A percentile compares a stretch with the other conserved stretches of the same genome.
Conservation (phyloP, 2,113 vertebrate species). For the Rhipidura dahli region DNA sequence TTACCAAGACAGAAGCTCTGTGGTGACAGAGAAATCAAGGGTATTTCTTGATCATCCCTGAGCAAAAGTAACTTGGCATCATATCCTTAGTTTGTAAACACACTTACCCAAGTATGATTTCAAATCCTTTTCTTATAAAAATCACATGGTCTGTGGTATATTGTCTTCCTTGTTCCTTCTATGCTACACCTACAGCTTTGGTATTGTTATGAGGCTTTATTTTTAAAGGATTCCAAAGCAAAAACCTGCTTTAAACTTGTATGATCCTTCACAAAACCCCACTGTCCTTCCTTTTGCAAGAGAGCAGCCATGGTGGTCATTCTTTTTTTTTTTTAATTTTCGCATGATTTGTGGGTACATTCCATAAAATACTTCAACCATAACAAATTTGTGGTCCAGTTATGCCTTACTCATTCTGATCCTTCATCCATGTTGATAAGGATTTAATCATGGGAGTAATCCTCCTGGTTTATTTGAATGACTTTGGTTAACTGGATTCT, state of each 20-base stretch:
- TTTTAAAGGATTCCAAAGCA: not conserved
- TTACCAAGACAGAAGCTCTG: not conserved
- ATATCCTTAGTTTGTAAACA: not conserved
- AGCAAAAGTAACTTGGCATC: not conserved
- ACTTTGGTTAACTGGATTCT: not conserved
- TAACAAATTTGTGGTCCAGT: not conserved
- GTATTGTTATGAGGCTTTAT: not conserved
- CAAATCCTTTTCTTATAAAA: not conserved
- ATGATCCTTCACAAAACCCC: not conserved
- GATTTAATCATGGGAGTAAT: not conserved
- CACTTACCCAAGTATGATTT: not conserved
- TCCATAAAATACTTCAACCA: not conserved
- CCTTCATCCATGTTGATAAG: not conserved
- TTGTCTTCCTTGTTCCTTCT: not conserved
- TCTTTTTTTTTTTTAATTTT: not conserved
- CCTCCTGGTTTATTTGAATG: not conserved
- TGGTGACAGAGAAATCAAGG: not conserved
- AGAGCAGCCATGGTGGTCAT: not conserved
- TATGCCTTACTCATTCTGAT: conserved; percentile 26
- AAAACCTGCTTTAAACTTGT: not conserved
- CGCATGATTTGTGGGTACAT: not conserved
- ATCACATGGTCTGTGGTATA: too few relatives aligned
- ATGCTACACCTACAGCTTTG: not conserved
- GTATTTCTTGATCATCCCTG: not conserved
- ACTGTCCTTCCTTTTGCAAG: not conserved